phyloP scores from a whole-genome alignment of 2,113 vertebrate genomes.

The Acrocephalus arundinaceus region DNA sequence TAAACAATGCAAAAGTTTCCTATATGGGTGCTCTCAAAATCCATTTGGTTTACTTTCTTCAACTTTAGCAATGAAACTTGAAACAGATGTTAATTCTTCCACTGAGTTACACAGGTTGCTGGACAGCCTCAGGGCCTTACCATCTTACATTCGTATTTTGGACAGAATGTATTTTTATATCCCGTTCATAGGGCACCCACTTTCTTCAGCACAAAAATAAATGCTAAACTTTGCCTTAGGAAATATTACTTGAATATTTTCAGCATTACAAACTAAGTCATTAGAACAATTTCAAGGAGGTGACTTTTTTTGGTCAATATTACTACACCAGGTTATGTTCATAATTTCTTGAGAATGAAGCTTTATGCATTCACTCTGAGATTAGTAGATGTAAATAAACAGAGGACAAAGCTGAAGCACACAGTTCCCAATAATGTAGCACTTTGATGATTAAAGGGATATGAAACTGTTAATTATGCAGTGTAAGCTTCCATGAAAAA shows the following conservation, averaged over 20 bases:
- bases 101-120: background rate
- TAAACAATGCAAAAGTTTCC: background rate
- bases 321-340: background rate
- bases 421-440: background rate
- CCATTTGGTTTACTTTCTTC: background rate
- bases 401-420: background rate
- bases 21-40: background rate
- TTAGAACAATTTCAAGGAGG: background rate
- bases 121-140: background rate
- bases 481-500: constrained; percentile 3
- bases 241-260: background rate
- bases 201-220: background rate
- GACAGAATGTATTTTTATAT: background rate
- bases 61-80: background rate
- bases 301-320: background rate
- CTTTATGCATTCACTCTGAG: background rate
- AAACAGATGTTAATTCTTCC: constrained; percentile 25
- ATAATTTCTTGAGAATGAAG: background rate
- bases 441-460: background rate
- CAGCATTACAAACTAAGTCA: background rate
- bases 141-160: constrained; percentile 4
- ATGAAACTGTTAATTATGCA: constrained; percentile 39
- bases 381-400: background rate
- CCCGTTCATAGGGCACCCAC: background rate
- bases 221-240: background rate